Evolutionary conservation across 37 sponge, comb jelly and placozoan species (phyloP), one percentile per base, ranked within the genome.

Genomic region (Petrosia ficiformis): DNA sequence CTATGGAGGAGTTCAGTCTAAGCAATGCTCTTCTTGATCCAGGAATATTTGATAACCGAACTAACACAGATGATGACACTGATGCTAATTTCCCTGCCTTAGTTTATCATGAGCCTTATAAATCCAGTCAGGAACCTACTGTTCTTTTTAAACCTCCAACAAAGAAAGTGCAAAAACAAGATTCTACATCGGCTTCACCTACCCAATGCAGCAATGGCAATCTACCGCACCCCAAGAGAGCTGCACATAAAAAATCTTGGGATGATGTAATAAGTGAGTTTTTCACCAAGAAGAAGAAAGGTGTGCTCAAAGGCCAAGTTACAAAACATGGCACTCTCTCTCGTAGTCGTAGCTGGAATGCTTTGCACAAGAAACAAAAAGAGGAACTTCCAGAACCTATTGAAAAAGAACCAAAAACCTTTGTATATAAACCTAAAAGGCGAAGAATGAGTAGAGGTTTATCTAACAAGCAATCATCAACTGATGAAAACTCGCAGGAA

Each of bases 381-480:
- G 28, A n/a, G n/a, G 63, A 61, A 22, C 11, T 6, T 6, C 28
- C 63, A 6, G 28, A 8, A 6, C 63, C 63, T n/a, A 19, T 16
- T 16, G 10, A 48, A 19, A 48, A 10, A 48, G 14, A 48, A 48
- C 54, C 54, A 48, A 61, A 61, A n/a, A 61, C 63, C 5, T 61
- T 61, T 61, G 63, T 61, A 11, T 61, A n/a, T n/a, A 61, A 61
- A 61, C 63, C 63, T 26, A 24, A 61, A n/a, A 11, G 5, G 28
- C 14, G 63, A 5, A 61, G n/a, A 29, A 61, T 26, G 25, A 61
- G 28, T 26, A 8, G 63, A 5, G 11, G 14, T 6, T 24, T 5
- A 26, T 24, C 28, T 61, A 48, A 48, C 8, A 8, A 48, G 14
- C 14, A 48, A 48, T 8, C 8, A 14, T 8, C 14, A 14, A 48